phyloP scores from a whole-genome alignment of 2,797 vertebrate species.

The Argentina silus region DNA sequence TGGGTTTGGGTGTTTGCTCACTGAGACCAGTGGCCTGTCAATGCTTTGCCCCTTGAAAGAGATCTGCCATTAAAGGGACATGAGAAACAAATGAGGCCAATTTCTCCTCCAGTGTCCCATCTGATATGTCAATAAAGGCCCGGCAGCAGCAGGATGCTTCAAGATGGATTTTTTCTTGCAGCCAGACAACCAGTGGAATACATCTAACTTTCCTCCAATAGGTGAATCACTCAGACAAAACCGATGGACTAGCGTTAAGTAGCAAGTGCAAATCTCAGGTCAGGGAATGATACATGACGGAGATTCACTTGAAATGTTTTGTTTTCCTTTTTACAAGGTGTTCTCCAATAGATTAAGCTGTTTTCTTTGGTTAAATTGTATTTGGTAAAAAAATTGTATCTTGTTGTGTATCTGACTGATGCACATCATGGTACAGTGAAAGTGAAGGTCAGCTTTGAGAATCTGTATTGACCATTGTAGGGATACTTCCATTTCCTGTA shows the following conservation, averaged over 20 bases:
- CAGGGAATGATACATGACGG: conserved; percentile 60
- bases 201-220: conserved; percentile 74
- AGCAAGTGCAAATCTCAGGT: conserved; percentile 61
- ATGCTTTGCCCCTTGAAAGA: conserved; percentile 78
- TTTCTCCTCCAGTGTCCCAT: conserved; percentile 83
- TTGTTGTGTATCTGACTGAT: not conserved
- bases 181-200: conserved; percentile 76
- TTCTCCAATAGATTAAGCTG: not conserved
- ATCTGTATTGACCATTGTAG: too few species aligned
- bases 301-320: conserved; percentile 48
- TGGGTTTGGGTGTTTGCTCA: conserved; percentile 76
- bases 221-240: conserved; percentile 75
- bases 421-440: not conserved
- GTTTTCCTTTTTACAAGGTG: conserved; percentile 45
- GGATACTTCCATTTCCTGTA: too few species aligned
- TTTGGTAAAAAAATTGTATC: not conserved
- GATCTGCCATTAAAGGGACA: conserved; percentile 82
- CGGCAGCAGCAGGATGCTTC: conserved; percentile 73
- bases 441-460: not conserved
- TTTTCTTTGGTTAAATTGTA: not conserved
- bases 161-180: conserved; percentile 78
- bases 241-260: conserved; percentile 69
- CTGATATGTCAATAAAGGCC: conserved; percentile 83
- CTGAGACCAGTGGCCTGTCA: conserved; percentile 74
- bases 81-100: conserved; percentile 85